These are phyloP conservation scores for Drosophila paulistorum DNA, from an alignment of 1,140 invertebrate species.

Conservation along the genomic window DNA sequence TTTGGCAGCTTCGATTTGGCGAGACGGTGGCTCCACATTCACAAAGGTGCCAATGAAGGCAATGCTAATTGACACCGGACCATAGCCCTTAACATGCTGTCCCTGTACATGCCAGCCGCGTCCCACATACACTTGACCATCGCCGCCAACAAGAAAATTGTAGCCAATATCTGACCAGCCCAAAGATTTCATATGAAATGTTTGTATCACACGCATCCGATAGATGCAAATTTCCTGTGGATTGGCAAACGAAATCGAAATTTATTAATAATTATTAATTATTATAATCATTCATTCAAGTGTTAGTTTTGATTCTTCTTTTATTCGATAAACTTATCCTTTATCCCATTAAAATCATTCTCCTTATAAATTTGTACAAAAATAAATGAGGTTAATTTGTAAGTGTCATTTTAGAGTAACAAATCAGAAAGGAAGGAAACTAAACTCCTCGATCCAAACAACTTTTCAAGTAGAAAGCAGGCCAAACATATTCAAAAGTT, in stretches of 20 bases:
- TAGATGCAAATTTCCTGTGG: slow-evolving; percentile 71
- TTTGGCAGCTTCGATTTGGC: slow-evolving; percentile 85
- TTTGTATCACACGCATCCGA: slow-evolving; percentile 85
- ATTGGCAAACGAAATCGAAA: not conserved
- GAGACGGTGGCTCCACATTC: slow-evolving; percentile 83
- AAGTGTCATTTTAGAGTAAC: no score
- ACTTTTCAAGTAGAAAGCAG: no score
- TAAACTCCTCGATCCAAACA: no score
- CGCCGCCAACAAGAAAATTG: slow-evolving; percentile 90
- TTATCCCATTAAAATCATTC: no score
- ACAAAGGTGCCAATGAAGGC: slow-evolving; percentile 88
- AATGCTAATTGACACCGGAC: slow-evolving; percentile 86
- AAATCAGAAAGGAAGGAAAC: no score
- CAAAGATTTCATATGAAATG: slow-evolving; percentile 85
- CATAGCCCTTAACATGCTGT: slow-evolving; percentile 86
- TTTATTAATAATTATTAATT: not conserved
- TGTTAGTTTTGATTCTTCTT: no score
- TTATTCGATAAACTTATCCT: no score
- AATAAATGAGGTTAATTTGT: no score
- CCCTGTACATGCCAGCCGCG: slow-evolving; percentile 87
- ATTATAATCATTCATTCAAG: no score
- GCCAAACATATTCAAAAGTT: no score
- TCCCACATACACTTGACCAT: slow-evolving; percentile 88
- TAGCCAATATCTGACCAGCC: slow-evolving; percentile 87
- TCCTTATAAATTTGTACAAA: no score